phyloP scores from a whole-genome alignment of 2,888 invertebrate species.

The Rhagonycha fulva region DNA sequence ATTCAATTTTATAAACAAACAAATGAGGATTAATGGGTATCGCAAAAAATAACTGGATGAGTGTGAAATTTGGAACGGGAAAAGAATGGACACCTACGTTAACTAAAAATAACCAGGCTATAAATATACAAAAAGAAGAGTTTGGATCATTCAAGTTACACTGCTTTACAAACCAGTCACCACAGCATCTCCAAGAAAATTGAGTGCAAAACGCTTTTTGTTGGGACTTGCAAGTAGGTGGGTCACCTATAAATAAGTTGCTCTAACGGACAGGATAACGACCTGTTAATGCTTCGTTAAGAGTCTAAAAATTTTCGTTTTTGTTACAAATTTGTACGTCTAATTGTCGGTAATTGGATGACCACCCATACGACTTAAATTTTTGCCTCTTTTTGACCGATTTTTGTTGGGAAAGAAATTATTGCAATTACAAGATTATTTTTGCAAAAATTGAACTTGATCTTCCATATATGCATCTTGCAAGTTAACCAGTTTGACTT shows the following conservation, averaged over 20 bases:
- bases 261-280: conserved; percentile 20
- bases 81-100: neutral
- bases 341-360: neutral
- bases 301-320: neutral
- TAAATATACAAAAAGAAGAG: neutral
- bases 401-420: neutral
- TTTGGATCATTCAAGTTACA: neutral
- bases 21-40: neutral
- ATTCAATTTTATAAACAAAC: neutral
- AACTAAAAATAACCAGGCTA: neutral
- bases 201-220: conserved; percentile 6
- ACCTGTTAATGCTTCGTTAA: conserved; percentile 15
- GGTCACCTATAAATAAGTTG: conserved; percentile 26
- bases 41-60: neutral
- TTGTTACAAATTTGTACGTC: neutral
- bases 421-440: neutral
- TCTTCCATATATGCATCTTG: neutral
- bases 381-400: neutral
- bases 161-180: neutral
- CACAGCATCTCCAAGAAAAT: neutral
- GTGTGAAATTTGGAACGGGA: neutral
- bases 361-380: neutral
- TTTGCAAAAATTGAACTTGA: neutral
- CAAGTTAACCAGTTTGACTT: neutral
- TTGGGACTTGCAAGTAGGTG: conserved; percentile 12